Evolutionary conservation across 2,113 vertebrate genomes (phyloP).

Genomic region (Trogon melanurus): DNA sequence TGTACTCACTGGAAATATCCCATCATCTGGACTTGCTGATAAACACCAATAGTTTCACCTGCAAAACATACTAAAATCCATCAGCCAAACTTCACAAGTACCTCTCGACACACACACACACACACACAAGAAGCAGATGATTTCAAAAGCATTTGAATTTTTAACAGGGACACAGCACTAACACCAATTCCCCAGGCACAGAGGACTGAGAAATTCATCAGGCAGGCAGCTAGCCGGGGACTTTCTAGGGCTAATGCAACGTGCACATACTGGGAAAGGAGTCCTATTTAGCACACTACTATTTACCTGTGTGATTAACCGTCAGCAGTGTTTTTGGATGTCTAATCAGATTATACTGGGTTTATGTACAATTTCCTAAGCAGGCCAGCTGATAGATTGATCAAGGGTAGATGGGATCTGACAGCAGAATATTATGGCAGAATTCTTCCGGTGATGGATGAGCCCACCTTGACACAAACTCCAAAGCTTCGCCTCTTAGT

Average conservation of each 20-base stretch:
- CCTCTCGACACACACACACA: not conserved
- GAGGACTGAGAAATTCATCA: slow-evolving; percentile 32
- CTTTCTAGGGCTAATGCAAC: not conserved
- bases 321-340: not conserved
- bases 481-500: slow-evolving; percentile 57
- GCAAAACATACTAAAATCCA: not conserved
- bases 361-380: slow-evolving; percentile 59
- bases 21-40: not conserved
- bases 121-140: not conserved
- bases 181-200: not conserved
- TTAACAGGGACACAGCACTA: not conserved
- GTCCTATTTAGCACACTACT: slow-evolving; percentile 1
- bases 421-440: slow-evolving; percentile 56
- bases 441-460: slow-evolving; percentile 53
- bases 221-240: not conserved
- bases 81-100: not conserved
- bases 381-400: slow-evolving; percentile 49
- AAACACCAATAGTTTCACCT: not conserved
- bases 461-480: slow-evolving; percentile 60
- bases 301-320: slow-evolving; percentile 70
- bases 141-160: slow-evolving; percentile 12
- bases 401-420: slow-evolving; percentile 54
- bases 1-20: not conserved
- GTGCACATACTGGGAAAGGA: not conserved
- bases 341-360: slow-evolving; percentile 35